These are phyloP conservation scores for Phaetusa simplex DNA, from an alignment of 2,113 vertebrate species.

Conservation along the genomic window DNA sequence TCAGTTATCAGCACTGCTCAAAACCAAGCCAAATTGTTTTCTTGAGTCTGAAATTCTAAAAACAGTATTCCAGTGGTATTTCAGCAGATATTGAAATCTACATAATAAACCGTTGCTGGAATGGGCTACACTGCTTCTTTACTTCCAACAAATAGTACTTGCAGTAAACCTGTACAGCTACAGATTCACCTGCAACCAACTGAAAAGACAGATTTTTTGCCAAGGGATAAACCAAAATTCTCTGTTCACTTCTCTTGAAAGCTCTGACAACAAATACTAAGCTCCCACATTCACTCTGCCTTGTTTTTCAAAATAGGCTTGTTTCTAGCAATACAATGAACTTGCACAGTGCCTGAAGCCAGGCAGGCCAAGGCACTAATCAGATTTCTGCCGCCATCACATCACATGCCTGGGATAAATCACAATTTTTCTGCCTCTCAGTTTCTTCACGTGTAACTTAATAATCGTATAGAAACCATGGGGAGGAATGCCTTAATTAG, in stretches of 20 bases:
- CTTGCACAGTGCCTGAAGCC: not conserved
- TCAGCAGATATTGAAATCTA: not conserved
- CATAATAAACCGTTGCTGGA: not conserved
- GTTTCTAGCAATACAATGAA: not conserved
- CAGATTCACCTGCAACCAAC: not conserved
- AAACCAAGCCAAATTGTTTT: not conserved
- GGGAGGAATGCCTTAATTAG: not conserved
- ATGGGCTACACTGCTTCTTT: not conserved
- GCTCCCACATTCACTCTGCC: not conserved
- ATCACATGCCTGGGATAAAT: not conserved
- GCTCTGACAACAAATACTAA: not conserved
- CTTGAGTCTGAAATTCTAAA: not conserved
- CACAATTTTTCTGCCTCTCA: not conserved
- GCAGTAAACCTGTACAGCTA: not conserved
- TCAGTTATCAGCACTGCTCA: not conserved
- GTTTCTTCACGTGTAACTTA: not conserved
- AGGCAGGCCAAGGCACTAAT: not conserved
- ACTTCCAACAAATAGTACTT: not conserved
- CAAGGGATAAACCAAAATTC: not conserved
- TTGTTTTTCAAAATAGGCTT: not conserved
- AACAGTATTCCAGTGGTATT: not conserved
- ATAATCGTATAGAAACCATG: not conserved
- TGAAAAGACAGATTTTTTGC: not conserved
- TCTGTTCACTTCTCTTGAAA: not conserved
- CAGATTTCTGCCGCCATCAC: not conserved